Base-by-base conservation (phyloP, 2,797 vertebrate genomes). In the Salmo trutta region DNA sequence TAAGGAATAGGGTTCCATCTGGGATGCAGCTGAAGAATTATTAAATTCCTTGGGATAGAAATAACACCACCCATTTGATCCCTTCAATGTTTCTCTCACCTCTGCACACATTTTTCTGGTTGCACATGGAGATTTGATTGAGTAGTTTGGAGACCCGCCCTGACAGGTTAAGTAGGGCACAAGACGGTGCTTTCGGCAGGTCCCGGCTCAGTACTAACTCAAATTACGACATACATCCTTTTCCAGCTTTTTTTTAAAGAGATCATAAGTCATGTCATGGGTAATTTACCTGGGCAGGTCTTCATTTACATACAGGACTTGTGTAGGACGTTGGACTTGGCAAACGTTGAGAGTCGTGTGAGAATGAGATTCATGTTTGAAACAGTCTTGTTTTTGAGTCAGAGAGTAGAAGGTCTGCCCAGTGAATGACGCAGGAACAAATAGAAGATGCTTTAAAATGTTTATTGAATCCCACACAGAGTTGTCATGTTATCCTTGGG, bases 171-270 rank as follows among this genome's bases (percentile, higher is more conserved):
- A 88, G 87, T 80, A 85, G 87, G 85, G 77, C 84, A 84, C 31
- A 19, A 83, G 83, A 83, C 24, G 5, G 73, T 4, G 75, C 56
- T 77, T 77, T 82, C 76, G 78, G 80, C 84, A 85, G 85, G 83
- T 72, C 84, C 68, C 14, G 0, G 76, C 69, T 76, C 19, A 16
- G 79, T 85, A 85, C 86, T 88, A 78, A 78, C 76, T 88, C 83
- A 75, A 84, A 93, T 93, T 87, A 90, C 56, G 77, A 75, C 41
- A 83, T 84, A 82, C 85, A 92, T 91, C 84, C 85, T 75, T 90
- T 84, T 81, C 75, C 83, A 66, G 77, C 51, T 84, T 85, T 87
- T 76, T 72, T 82, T 78, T 66, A 77, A 75, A 84, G 73, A 76
- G 78, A 76, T 7, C 64, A 86, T 86, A 84, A 87, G 86, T 88